Evolutionary conservation across 2,888 invertebrate species (phyloP).

Genomic region (Papilio elwesi): DNA sequence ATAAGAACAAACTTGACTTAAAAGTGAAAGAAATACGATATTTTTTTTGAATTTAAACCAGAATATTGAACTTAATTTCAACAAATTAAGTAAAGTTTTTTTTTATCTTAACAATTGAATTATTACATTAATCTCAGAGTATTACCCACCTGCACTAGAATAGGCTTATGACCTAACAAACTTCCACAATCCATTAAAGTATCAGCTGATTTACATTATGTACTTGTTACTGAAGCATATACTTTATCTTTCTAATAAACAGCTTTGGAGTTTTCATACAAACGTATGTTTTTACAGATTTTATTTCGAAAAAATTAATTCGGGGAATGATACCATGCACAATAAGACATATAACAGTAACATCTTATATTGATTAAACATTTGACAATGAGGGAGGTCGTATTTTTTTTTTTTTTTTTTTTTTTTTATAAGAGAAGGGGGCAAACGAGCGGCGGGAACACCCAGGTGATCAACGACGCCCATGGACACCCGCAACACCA

Average conservation of each 20-base stretch:
- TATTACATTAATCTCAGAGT: not conserved
- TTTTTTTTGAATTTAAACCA: too few species aligned
- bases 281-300: not conserved
- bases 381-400: conserved; percentile 52
- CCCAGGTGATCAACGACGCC: too few species aligned
- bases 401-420: too few species aligned
- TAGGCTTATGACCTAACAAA: conserved; percentile 6
- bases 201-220: conserved; percentile 1
- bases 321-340: conserved; percentile 56
- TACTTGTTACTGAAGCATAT: conserved; percentile 31
- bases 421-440: too few species aligned
- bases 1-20: too few species aligned
- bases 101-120: not conserved
- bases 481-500: too few species aligned
- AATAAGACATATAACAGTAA: conserved; percentile 18
- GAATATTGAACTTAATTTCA: too few species aligned
- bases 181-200: conserved; percentile 2
- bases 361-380: not conserved
- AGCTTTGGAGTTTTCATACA: conserved; percentile 24
- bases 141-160: conserved; percentile 4
- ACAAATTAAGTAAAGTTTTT: too few species aligned
- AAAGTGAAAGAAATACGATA: too few species aligned
- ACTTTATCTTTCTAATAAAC: conserved; percentile 31
- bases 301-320: conserved; percentile 15
- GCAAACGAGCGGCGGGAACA: too few species aligned